These are phyloP conservation scores for Anadara kagoshimensis DNA, from an alignment of 1,140 invertebrate species.

Conservation along the genomic window DNA sequence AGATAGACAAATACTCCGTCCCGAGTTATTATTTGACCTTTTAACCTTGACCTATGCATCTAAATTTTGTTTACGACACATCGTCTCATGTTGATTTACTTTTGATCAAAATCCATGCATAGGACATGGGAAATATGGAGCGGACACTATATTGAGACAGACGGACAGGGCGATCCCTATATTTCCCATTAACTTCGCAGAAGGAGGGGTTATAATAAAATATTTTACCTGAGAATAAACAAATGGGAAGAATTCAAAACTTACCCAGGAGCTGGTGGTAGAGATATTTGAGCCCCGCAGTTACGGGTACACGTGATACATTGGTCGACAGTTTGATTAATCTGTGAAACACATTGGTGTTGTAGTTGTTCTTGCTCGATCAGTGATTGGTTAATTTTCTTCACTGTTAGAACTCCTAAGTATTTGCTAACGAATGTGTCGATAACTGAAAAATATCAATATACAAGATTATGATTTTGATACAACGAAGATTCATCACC, in stretches of 20 bases:
- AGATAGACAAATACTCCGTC: no score
- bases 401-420: neutral
- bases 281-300: neutral
- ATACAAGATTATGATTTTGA: no score
- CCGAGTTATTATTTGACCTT: no score
- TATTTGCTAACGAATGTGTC: neutral
- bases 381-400: neutral
- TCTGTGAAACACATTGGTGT: neutral
- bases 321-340: neutral
- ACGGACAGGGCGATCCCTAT: neutral
- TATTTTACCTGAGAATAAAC: neutral
- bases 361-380: neutral
- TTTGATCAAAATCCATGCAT: no score
- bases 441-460: neutral
- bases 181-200: neutral
- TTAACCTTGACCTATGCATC: no score
- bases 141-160: neutral
- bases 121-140: no score
- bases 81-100: no score
- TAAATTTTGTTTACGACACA: no score
- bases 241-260: no score
- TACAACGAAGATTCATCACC: no score
- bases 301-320: conserved; percentile 3
- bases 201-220: neutral
- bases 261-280: neutral